A percentile compares a stretch with the other conserved stretches of the same genome.
phyloP scores from a whole-genome alignment of 2,888 invertebrate species.

The Corythucha ciliata region DNA sequence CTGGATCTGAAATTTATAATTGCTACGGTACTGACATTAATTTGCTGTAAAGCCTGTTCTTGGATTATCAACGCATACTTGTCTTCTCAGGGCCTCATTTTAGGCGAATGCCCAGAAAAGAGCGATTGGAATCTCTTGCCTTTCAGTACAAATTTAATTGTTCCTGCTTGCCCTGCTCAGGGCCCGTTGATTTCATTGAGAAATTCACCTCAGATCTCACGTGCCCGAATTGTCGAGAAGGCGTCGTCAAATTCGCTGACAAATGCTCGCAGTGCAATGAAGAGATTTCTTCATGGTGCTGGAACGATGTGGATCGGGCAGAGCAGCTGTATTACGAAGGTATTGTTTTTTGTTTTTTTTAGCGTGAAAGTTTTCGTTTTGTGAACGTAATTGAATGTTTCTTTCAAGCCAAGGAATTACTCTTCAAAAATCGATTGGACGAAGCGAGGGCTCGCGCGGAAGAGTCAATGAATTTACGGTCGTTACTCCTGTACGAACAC shows the following conservation, averaged over 20 bases:
- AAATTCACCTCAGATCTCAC: too few species aligned
- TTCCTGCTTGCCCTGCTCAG: conserved; percentile 57
- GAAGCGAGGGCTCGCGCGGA: too few species aligned
- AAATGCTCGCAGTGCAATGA: conserved; percentile 15
- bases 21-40: conserved; percentile 83
- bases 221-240: conserved; percentile 20
- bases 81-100: conserved; percentile 53
- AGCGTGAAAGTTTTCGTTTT: neutral
- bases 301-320: conserved; percentile 16
- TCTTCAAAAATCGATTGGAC: too few species aligned
- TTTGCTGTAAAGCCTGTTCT: conserved; percentile 2
- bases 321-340: conserved; percentile 11
- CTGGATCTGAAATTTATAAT: conserved; percentile 67
- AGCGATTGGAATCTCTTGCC: conserved; percentile 53
- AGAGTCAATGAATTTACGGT: conserved; percentile 13
- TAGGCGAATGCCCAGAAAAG: conserved; percentile 50
- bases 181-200: conserved; percentile 13
- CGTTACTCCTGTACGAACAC: conserved; percentile 14
- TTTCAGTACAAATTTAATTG: conserved; percentile 73
- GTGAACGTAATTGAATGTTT: too few species aligned
- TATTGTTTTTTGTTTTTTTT: conserved; percentile 6
- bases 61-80: neutral
- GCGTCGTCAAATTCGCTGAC: conserved; percentile 9
- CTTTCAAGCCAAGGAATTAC: too few species aligned
- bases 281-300: conserved; percentile 10